A percentile compares a stretch with the other conserved stretches of the same genome.
Conservation (phyloP, 2,888 invertebrate genomes). For the Tetranychus truncatus region DNA sequence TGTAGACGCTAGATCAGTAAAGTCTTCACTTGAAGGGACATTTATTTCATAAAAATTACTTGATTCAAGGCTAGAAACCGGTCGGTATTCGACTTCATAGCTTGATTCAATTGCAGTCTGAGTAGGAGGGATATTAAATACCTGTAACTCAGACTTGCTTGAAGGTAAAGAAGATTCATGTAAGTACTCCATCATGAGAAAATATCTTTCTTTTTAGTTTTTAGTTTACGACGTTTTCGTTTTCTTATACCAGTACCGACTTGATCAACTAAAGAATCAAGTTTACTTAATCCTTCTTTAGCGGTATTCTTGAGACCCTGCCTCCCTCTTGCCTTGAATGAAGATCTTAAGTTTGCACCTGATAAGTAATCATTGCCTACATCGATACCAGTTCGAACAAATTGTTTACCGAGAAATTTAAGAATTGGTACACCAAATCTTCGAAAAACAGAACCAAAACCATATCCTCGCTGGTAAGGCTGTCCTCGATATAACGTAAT, state of each 20-base stretch:
- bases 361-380: too few species aligned
- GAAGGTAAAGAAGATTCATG: not conserved
- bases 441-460: too few species aligned
- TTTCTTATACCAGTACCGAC: not conserved
- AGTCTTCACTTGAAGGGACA: not conserved
- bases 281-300: too few species aligned
- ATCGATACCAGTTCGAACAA: too few species aligned
- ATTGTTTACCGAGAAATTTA: too few species aligned
- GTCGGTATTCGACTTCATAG: not conserved
- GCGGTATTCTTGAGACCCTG: too few species aligned
- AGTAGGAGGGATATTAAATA: not conserved
- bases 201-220: not conserved
- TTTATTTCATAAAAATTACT: not conserved
- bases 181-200: not conserved
- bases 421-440: too few species aligned
- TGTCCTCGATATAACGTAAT: constrained; percentile 3
- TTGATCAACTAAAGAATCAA: not conserved
- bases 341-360: too few species aligned
- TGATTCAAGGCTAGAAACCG: not conserved
- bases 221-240: too few species aligned
- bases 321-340: too few species aligned
- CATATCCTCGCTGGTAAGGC: too few species aligned
- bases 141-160: not conserved
- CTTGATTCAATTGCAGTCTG: not conserved
- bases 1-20: not conserved